Evolutionary conservation across 2,113 vertebrate genomes (phyloP), one percentile per base, ranked within the genome.

Genomic region (Mesitornis unicolor): DNA sequence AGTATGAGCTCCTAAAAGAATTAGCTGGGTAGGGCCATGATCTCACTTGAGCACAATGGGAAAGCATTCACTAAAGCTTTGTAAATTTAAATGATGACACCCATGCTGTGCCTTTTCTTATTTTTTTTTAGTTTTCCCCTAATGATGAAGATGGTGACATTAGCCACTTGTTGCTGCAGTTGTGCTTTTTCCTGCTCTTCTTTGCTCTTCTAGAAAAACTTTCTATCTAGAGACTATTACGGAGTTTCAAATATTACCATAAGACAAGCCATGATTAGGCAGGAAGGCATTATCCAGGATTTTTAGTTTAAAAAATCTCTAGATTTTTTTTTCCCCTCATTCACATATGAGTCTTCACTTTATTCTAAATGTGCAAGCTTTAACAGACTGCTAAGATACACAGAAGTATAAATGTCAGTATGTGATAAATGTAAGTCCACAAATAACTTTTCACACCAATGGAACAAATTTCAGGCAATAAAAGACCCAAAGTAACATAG

Each of bases 21-120:
- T 47, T 91, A 93, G 65, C 76, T 89, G 87, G 89, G 84, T 5
- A 63, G 84, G 91, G 81, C 92, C 33, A 25, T 93, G 84, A 91
- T 89, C 73, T 95, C 70, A 79, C 45, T 47, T 65, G 33, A 48
- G 69, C 64, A 51, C 45, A 54, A 21, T 81, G 59, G 50, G 76
- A 86, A 79, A 68, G 59, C 56, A 38, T 80, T 87, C 40, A 50
- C 29, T 40, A 28, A 74, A 68, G 80, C 68, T 89, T 70, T 81
- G 31, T 33, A 51, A 79, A 67, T 25, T 47, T 18, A 4, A 69
- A 5, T 35, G 25, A 35, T 47, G 47, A 42, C 43, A 54, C 16
- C 16, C 47, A 43, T 78, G 29, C 56, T 90, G 51, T 70, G 65
- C 50, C 33, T 68, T 43, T n/a, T n/a, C n/a, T n/a, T 59, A 21